Conservation (phyloP, 2,113 vertebrate species). For the Halichoeres trimaculatus region DNA sequence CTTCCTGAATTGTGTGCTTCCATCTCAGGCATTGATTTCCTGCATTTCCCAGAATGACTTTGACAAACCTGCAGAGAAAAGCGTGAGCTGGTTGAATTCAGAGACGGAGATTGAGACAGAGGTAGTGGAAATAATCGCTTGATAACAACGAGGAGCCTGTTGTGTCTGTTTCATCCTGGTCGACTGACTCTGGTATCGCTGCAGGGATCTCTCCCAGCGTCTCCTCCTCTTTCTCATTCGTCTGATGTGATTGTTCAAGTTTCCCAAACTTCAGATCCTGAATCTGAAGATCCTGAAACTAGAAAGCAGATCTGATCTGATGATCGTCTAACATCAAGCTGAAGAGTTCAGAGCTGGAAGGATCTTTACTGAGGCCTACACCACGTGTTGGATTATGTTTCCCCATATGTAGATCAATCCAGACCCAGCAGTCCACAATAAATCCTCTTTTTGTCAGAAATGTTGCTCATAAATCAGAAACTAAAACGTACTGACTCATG, state of each 20-base stretch:
- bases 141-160: slow-evolving; percentile 28
- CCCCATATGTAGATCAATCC: neutral
- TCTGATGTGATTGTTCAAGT: slow-evolving; percentile 25
- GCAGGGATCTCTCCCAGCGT: neutral
- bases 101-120: neutral
- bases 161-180: slow-evolving; percentile 9
- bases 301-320: neutral
- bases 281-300: neutral
- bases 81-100: slow-evolving; percentile 41
- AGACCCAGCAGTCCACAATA: neutral
- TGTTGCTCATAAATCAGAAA: too few species aligned
- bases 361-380: too few species aligned
- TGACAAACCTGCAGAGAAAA: slow-evolving; percentile 21
- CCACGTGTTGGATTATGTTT: too few species aligned
- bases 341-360: too few species aligned
- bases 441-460: neutral
- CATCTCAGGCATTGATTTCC: slow-evolving; percentile 67
- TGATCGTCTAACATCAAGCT: too few species aligned
- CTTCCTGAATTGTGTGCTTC: slow-evolving; percentile 43
- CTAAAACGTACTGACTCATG: too few species aligned
- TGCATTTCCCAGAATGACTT: slow-evolving; percentile 57
- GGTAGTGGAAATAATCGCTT: slow-evolving; percentile 26
- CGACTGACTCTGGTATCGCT: neutral
- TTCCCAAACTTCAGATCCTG: slow-evolving; percentile 21
- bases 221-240: slow-evolving; percentile 15